Evolutionary conservation across 2,888 invertebrate genomes (phyloP).

Genomic region (Aproaerema taeniolella): DNA sequence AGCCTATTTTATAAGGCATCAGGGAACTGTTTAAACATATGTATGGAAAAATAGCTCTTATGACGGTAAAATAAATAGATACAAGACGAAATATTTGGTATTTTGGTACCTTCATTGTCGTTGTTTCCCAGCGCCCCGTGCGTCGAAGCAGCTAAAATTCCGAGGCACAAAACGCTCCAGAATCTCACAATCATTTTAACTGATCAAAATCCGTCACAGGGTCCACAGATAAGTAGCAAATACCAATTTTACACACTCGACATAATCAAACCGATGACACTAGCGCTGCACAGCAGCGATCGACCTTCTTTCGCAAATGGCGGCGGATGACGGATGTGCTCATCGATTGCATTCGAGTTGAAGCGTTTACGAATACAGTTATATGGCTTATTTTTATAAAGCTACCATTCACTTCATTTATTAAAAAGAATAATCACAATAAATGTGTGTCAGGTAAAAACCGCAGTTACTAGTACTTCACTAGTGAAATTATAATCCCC

Average conservation of each 20-base stretch:
- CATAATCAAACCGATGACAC: constrained; percentile 68
- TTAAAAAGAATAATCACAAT: constrained; percentile 4
- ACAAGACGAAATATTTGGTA: constrained; percentile 30
- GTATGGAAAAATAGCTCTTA: constrained; percentile 21
- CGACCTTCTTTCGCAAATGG: constrained; percentile 72
- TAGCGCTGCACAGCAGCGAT: constrained; percentile 63
- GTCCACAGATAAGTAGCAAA: constrained; percentile 64
- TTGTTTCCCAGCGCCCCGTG: constrained; percentile 64
- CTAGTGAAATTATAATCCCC: too few species aligned
- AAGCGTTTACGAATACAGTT: constrained; percentile 48
- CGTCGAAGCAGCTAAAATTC: constrained; percentile 68
- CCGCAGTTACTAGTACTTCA: too few species aligned
- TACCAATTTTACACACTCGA: constrained; percentile 67
- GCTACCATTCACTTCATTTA: constrained; percentile 1
- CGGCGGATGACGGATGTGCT: constrained; percentile 75
- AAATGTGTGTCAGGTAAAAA: too few species aligned
- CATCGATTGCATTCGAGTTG: constrained; percentile 68
- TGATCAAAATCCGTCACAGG: constrained; percentile 54
- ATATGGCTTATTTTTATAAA: constrained; percentile 3
- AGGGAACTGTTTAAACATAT: too few species aligned
- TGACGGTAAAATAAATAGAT: constrained; percentile 51
- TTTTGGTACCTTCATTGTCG: constrained; percentile 71
- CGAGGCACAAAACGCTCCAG: constrained; percentile 68
- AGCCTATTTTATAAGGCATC: too few species aligned
- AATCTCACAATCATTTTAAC: constrained; percentile 76